Percentiles rank a stretch among this genome's conserved stretches.
phyloP scores from a whole-genome alignment of 2,113 vertebrate genomes.

The Neopipo cinnamomea region DNA sequence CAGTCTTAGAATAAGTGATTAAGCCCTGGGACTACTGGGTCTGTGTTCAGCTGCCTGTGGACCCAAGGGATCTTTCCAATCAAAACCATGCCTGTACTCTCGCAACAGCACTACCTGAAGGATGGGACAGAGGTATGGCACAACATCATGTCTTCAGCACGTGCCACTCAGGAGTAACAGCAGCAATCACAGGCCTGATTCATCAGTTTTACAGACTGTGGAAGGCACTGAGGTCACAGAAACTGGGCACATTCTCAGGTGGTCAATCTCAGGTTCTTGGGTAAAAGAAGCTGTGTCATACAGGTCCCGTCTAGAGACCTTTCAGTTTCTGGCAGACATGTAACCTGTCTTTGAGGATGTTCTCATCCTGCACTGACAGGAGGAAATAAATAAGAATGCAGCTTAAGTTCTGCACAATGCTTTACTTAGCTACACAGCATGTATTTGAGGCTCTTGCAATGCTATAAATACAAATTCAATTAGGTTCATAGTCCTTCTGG shows the following conservation, averaged over 20 bases:
- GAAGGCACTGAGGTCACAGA: not conserved
- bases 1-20: slow-evolving; percentile 6
- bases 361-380: not conserved
- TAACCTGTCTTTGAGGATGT: not conserved
- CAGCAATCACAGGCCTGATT: not conserved
- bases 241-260: not conserved
- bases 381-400: not conserved
- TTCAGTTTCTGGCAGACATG: not conserved
- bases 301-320: not conserved
- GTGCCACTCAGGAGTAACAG: not conserved
- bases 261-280: not conserved
- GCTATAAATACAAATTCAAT: not conserved
- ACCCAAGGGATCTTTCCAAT: not conserved
- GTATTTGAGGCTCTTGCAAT: not conserved
- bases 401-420: not conserved
- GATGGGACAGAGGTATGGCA: not conserved
- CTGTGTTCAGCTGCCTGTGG: not conserved
- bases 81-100: not conserved
- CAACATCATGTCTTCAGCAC: not conserved
- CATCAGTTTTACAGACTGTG: not conserved
- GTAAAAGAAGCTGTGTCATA: not conserved
- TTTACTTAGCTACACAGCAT: not conserved
- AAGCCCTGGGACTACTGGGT: not conserved
- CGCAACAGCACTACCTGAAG: not conserved
- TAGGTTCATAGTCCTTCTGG: not conserved